Evolutionary conservation across 2,888 invertebrate genomes (phyloP), one percentile per base, ranked within the genome.

Genomic region (Unio pictorum): DNA sequence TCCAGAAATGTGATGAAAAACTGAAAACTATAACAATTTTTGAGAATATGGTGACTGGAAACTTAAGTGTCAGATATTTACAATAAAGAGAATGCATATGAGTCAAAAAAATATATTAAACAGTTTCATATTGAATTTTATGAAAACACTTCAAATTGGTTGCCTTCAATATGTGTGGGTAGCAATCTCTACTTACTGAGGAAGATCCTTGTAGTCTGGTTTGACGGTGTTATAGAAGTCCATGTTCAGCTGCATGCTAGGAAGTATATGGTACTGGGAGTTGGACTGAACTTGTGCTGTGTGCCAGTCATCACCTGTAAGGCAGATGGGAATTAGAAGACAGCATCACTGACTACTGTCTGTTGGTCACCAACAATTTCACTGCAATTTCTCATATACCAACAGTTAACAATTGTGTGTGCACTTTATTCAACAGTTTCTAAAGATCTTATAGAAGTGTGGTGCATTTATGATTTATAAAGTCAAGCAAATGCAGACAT

Each of bases 161-260:
- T 34, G 34, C 34, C 34, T 34, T 45, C 15, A 45, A 45, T 45
- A 45, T 45, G 45, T 45, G 2, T 45, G 45, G 45, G 11, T 55
- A 23, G 23, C 7, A 64, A 17, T 28, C 60, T 67, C 83, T 23
- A 23, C 23, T 80, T 81, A 90, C 90, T 86, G 93, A 28, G 94
- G 94, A 78, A 94, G 88, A 73, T 93, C 91, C 82, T 92, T 93
- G 87, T 94, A 94, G 72, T 94, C 94, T 62, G 94, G 93, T 87
- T 93, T 93, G 72, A 94, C 93, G 85, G 94, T 94, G 84, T 94
- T 94, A n/a, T 94, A 94, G 86, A 94, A 93, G 15, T 94, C 93
- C 0, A 94, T 90, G 68, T 92, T 93, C 63, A 93, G 91, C 81
- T 92, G 92, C 63, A 93, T 92, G 87, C 94, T 94, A 0, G 95